Evolutionary conservation across 2,113 vertebrate species (phyloP), one percentile per base, ranked within the genome.

Genomic region (Laticauda laticaudata): DNA sequence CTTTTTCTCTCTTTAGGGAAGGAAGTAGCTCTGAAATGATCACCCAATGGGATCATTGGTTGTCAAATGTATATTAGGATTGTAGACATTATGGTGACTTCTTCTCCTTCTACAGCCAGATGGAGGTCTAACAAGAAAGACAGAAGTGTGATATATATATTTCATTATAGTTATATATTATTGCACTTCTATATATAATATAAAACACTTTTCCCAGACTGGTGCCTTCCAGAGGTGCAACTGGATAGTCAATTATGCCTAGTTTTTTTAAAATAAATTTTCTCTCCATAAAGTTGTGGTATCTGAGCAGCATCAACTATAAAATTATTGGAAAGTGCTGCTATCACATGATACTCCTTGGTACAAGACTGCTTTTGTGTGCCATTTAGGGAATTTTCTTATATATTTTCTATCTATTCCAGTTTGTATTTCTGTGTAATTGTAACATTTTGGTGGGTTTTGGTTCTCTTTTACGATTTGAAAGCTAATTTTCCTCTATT

Each of bases 401-500:
- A 23, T 1, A 23, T 56, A 86, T 11, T 89, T 45, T 59, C 26
- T 48, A 45, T 89, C 24, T 89, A 43, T 90, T 54, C 69, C 39
- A 21, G 61, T 81, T 69, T 91, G 3, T 94, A 93, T 90, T 26
- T 92, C 34, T 61, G 5, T 59, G n/a, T 39, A 26, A 93, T 92
- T 94, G 91, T 64, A 92, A 86, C n/a, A n/a, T 85, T 94, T 57
- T 53, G 87, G 55, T 92, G 61, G 86, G 86, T 91, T 94, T 94
- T 94, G 91, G 94, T 94, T 95, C 93, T 56, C 91, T 96, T 93
- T 96, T 95, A 96, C 93, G 34, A 5, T 26, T 81, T 94, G 92
- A 51, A 91, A 95, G 93, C 92, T 51, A 55, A 92, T 95, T 95
- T 95, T 39, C 56, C 51, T 59, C 56, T 53, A 69, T 53, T 86